Conservation (phyloP, 2,888 invertebrate species). For the Drosophila seclusa region DNA sequence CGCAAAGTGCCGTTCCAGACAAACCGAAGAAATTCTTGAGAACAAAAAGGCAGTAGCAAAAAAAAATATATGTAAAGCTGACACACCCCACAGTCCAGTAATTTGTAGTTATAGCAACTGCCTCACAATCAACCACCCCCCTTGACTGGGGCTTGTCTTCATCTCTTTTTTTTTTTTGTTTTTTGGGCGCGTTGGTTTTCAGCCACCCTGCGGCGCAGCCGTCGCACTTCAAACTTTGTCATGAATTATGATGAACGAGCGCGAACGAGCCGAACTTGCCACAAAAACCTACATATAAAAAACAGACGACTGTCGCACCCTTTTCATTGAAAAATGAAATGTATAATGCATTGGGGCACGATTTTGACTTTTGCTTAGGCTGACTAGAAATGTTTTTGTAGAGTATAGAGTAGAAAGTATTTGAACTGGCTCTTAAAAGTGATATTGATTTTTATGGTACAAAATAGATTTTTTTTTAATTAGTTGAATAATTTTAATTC, state of each 20-base stretch:
- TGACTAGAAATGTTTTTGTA: background rate
- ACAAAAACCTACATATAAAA: constrained; percentile 21
- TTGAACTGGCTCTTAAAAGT: no score
- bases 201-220: constrained; percentile 62
- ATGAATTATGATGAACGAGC: constrained; percentile 80
- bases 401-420: background rate
- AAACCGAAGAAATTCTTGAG: constrained; percentile 41
- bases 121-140: constrained; percentile 9
- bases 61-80: constrained; percentile 45
- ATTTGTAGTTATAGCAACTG: constrained; percentile 74
- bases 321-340: constrained; percentile 65
- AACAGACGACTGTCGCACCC: constrained; percentile 63
- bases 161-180: constrained; percentile 4
- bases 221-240: constrained; percentile 80
- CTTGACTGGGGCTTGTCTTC: constrained; percentile 38
- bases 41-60: constrained; percentile 32
- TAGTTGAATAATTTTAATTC: background rate
- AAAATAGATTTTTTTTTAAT: no score
- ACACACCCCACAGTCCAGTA: constrained; percentile 57
- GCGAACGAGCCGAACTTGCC: constrained; percentile 30
- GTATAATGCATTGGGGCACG: constrained; percentile 24
- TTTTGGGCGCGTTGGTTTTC: constrained; percentile 25
- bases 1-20: constrained; percentile 40
- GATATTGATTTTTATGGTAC: background rate
- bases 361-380: constrained; percentile 15